These are phyloP conservation scores for Nomada fabriciana DNA, from an alignment of 2,888 invertebrate genomes.

Conservation along the genomic window DNA sequence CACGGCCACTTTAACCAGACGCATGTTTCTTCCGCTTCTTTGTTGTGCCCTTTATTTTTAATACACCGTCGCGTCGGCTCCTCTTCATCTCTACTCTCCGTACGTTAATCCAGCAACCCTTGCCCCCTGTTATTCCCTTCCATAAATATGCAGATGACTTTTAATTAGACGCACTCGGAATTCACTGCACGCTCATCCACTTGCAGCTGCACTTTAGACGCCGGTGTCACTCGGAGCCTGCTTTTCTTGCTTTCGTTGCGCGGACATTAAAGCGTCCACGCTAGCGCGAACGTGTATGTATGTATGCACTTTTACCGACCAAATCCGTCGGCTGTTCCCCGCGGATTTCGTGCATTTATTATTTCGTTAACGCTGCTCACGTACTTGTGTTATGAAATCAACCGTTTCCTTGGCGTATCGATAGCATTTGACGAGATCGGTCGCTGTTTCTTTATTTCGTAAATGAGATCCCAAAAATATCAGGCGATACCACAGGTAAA, in stretches of 20 bases:
- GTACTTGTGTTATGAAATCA: neutral
- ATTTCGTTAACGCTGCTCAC: neutral
- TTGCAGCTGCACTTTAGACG: constrained; percentile 66
- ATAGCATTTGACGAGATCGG: neutral
- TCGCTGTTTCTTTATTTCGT: neutral
- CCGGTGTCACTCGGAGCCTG: constrained; percentile 50
- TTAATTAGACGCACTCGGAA: constrained; percentile 68
- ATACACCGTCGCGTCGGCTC: constrained; percentile 20
- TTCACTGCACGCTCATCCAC: constrained; percentile 67
- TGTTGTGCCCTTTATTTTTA: constrained; percentile 54
- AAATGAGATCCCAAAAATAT: too few relatives aligned
- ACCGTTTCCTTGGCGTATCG: neutral
- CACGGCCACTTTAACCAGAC: constrained; percentile 53
- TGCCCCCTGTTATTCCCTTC: constrained; percentile 39
- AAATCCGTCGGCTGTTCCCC: constrained; percentile 20
- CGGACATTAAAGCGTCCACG: constrained; percentile 49
- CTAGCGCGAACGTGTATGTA: constrained; percentile 4
- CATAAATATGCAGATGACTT: constrained; percentile 69
- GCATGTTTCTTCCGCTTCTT: constrained; percentile 56
- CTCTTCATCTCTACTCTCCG: constrained; percentile 21
- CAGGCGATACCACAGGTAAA: too few relatives aligned
- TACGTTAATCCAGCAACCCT: constrained; percentile 29
- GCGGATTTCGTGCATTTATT: neutral
- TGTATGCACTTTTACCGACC: neutral
- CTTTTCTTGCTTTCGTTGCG: constrained; percentile 50